Conservation (phyloP, 2,113 vertebrate genomes). For the Orthonyx spaldingii region DNA sequence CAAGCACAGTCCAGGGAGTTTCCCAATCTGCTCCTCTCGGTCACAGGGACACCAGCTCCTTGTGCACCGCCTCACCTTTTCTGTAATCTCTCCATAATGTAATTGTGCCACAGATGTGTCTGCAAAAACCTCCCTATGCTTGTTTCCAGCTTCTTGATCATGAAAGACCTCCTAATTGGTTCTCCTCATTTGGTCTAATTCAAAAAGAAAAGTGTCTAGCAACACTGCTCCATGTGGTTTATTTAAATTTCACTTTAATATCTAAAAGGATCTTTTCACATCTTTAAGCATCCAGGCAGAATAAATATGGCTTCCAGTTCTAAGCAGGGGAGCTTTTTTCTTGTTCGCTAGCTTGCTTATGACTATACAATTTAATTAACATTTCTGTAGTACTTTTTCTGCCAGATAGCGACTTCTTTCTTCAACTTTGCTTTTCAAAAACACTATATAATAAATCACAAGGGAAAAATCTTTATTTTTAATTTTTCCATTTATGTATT, state of each 20-base stretch:
- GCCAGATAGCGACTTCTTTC: conserved; percentile 56
- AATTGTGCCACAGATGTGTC: background rate
- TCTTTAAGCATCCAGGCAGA: conserved; percentile 39
- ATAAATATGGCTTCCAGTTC: conserved; percentile 31
- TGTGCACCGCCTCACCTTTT: background rate
- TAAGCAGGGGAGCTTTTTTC: conserved; percentile 47
- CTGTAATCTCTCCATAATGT: fast-evolving
- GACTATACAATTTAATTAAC: conserved; percentile 71
- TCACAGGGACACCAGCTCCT: background rate
- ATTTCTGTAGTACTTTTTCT: conserved; percentile 63
- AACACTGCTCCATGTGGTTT: background rate
- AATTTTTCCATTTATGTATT: conserved; percentile 76
- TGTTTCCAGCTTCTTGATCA: background rate
- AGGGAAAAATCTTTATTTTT: conserved; percentile 72
- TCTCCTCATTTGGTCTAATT: background rate
- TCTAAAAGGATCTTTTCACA: background rate
- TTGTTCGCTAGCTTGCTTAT: conserved; percentile 39
- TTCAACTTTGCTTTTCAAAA: conserved; percentile 60
- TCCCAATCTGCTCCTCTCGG: fast-evolving
- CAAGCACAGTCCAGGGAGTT: fast-evolving
- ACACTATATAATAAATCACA: conserved; percentile 68
- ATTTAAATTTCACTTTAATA: background rate
- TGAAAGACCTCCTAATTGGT: background rate
- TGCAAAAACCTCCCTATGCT: background rate
- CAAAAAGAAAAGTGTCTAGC: background rate